These are phyloP conservation scores for Calameuta pallipes DNA, from an alignment of 2,888 invertebrate genomes.

Conservation along the genomic window DNA sequence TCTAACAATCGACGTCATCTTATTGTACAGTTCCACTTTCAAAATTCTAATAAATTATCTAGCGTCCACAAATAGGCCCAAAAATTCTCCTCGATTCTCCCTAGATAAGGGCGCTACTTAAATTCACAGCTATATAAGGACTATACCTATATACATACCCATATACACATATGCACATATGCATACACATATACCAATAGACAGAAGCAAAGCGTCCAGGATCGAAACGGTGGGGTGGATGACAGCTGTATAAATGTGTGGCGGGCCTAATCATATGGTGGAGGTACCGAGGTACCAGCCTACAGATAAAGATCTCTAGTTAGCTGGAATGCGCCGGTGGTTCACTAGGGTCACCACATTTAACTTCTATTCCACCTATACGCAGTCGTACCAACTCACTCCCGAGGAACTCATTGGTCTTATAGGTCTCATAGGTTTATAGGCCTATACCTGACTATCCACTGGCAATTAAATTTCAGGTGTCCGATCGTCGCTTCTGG, in stretches of 20 bases:
- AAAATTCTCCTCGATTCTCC: background rate
- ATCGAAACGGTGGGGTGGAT: background rate
- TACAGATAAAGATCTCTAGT: constrained; percentile 21
- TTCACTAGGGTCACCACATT: constrained; percentile 4
- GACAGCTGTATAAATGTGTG: constrained; percentile 22
- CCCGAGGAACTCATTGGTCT: background rate
- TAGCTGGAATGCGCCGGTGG: constrained; percentile 24
- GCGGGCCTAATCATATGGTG: constrained; percentile 19
- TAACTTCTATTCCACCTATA: background rate
- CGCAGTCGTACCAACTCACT: background rate
- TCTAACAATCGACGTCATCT: background rate
- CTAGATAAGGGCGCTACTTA: background rate
- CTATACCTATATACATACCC: background rate
- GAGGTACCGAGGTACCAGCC: constrained; percentile 19
- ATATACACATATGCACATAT: no score
- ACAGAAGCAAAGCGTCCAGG: background rate
- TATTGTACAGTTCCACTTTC: background rate
- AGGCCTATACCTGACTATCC: constrained; percentile 12
- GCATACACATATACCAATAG: no score
- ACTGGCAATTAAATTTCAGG: constrained; percentile 38
- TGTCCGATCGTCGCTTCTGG: constrained; percentile 29
- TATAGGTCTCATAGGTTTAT: background rate
- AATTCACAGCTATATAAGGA: background rate
- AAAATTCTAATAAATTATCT: background rate
- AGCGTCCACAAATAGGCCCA: background rate